Evolutionary conservation across 2,888 invertebrate genomes (phyloP), one percentile per base, ranked within the genome.

Genomic region (Adelognathus sp.): DNA sequence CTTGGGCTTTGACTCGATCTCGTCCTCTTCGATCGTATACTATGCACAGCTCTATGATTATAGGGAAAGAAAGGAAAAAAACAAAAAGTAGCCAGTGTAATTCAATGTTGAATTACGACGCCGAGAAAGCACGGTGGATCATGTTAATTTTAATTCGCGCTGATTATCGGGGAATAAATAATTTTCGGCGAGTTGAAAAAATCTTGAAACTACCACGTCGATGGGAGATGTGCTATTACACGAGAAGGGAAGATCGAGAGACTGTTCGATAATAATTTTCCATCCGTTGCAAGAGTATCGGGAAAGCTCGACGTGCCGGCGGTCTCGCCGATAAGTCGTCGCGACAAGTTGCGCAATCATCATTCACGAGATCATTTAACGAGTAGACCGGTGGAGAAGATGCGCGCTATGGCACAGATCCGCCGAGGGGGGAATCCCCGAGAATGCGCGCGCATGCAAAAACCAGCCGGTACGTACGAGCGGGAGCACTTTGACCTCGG

Each of bases 311-410:
- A 27, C 31, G 9, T 21, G 16, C 60, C 58, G 29, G 9, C 3
- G 18, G 41, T 9, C 46, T 58, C 33, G 24, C 52, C 33, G 79
- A 60, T 61, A 66, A 64, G 27, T 31, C 33, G 46, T 46, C 69
- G 69, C 67, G 61, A 67, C 76, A 58, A 54, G 39, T 76, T 69
- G 70, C 63, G 71, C 64, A 74, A 80, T 80, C 79, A 56, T 50
- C 66, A 76, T 79, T 74, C 66, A 44, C 69, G 44, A n/a, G n/a
- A 74, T 74, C 69, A 67, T 80, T 73, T 69, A 64, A 78, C 56
- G 50, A 64, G 46, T 50, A 6, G 16, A 16, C 52, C 7, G 14
- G 36, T 21, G 11, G n/a, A n/a, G 36, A 66, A 16, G 66, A 66
- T 39, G 27, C 11, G 33, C 24, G 36, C 27, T 44, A 3, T 50